These are phyloP conservation scores for Mactromeris polynyma DNA, from an alignment of 2,888 invertebrate species.

Conservation along the genomic window DNA sequence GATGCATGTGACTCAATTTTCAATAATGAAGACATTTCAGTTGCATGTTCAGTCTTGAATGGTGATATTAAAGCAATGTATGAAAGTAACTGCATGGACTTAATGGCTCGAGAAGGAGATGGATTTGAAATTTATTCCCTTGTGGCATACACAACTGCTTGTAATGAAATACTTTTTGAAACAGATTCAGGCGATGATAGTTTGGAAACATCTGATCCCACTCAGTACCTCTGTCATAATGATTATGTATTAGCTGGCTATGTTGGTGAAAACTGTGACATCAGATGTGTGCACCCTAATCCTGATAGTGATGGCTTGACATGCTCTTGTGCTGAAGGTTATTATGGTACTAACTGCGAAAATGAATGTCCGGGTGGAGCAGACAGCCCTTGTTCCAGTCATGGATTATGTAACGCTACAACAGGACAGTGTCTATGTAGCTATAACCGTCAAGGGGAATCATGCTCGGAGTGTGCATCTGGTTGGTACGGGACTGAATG, in stretches of 20 bases:
- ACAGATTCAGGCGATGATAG: neutral
- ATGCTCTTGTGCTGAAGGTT: constrained; percentile 73
- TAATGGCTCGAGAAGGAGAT: constrained; percentile 28
- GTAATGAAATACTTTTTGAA: constrained; percentile 28
- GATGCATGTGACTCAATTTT: constrained; percentile 35
- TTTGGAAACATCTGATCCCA: neutral
- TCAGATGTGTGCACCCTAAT: constrained; percentile 55
- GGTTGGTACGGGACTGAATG: constrained; percentile 75
- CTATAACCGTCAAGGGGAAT: constrained; percentile 64
- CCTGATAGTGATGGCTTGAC: constrained; percentile 16
- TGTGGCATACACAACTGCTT: constrained; percentile 31
- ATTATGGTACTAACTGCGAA: constrained; percentile 72
- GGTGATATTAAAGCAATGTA: constrained; percentile 16
- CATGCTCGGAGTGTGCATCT: constrained; percentile 68
- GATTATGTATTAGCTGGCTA: constrained; percentile 38
- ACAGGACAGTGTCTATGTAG: constrained; percentile 74
- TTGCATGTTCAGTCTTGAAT: constrained; percentile 31
- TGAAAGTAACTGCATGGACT: constrained; percentile 41
- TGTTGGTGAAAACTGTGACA: constrained; percentile 62
- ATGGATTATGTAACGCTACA: constrained; percentile 68
- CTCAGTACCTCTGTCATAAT: constrained; percentile 18
- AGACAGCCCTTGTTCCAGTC: constrained; percentile 67
- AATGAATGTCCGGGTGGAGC: constrained; percentile 74
- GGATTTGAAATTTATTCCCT: constrained; percentile 21
- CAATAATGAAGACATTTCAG: constrained; percentile 17